A percentile compares a stretch with the other conserved stretches of the same genome.
These are phyloP conservation scores for Drosophila fulvimacula DNA, from an alignment of 2,888 invertebrate genomes.

Conservation along the genomic window DNA sequence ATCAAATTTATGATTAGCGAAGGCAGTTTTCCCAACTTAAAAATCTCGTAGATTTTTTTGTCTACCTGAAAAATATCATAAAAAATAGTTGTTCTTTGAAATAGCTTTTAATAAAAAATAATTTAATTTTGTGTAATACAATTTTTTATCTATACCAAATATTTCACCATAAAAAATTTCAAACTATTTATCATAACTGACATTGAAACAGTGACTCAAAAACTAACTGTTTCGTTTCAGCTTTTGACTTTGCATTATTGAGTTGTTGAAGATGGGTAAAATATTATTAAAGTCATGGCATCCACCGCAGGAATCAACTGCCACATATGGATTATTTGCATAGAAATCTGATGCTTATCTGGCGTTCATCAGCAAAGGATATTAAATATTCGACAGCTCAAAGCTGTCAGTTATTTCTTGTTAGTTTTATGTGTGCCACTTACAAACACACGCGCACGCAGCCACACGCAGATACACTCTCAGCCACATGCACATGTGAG, in stretches of 20 bases:
- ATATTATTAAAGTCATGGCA: background rate
- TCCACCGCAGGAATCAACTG: background rate
- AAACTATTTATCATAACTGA: too few relatives aligned
- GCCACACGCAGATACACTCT: slow-evolving; percentile 13
- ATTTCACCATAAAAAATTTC: too few relatives aligned
- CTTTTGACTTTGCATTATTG: background rate
- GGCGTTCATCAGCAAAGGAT: slow-evolving; percentile 3
- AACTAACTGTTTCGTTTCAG: too few relatives aligned
- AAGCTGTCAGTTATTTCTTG: slow-evolving; percentile 28
- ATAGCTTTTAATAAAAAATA: too few relatives aligned
- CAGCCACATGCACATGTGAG: slow-evolving; percentile 17
- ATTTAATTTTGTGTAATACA: too few relatives aligned
- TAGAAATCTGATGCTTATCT: slow-evolving; percentile 10
- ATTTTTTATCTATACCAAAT: too few relatives aligned
- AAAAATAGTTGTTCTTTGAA: too few relatives aligned
- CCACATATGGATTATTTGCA: background rate
- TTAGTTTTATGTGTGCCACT: slow-evolving; percentile 45
- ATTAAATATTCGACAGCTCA: slow-evolving; percentile 14
- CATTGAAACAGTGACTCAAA: too few relatives aligned
- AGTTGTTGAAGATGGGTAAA: background rate
- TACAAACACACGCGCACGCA: slow-evolving; percentile 18
- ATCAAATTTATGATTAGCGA: too few relatives aligned
- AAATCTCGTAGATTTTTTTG: too few relatives aligned
- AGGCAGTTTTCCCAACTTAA: too few relatives aligned
- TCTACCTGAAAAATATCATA: too few relatives aligned